Conservation (phyloP, 2,797 vertebrate genomes). For the Rallus crepitans region DNA sequence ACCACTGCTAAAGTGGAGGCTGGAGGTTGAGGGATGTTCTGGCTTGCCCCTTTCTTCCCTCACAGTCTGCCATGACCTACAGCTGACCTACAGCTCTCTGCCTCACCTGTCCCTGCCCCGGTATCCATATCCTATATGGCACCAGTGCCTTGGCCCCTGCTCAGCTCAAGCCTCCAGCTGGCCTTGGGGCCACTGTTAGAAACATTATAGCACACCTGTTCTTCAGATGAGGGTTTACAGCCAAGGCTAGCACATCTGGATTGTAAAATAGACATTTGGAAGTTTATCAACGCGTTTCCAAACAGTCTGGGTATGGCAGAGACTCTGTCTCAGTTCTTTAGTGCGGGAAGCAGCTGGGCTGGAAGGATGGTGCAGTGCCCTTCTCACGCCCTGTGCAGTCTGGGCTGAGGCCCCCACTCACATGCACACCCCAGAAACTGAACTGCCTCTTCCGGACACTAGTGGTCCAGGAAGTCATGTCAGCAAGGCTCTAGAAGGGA, state of each 20-base stretch:
- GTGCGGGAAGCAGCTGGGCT: conserved; percentile 72
- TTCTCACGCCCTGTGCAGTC: not conserved
- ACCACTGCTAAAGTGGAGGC: not conserved
- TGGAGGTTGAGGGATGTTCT: not conserved
- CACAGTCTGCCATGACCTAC: not conserved
- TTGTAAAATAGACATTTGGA: conserved; percentile 76
- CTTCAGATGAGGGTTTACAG: conserved; percentile 74
- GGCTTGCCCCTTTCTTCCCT: not conserved
- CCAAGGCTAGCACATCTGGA: conserved; percentile 80
- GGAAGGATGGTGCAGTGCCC: conserved; percentile 34
- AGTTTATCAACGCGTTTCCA: conserved; percentile 70
- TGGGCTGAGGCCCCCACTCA: not conserved
- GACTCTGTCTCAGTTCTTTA: conserved; percentile 66
- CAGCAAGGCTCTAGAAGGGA: conserved; percentile 5
- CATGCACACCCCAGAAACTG: not conserved
- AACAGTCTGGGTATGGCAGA: conserved; percentile 70
- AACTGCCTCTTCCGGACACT: conserved; percentile 21
- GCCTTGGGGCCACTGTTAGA: conserved; percentile 71
- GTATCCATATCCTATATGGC: conserved; percentile 55
- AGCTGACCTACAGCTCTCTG: conserved; percentile 17
- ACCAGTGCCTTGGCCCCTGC: conserved; percentile 35
- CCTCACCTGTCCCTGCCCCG: conserved; percentile 30
- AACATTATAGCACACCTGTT: conserved; percentile 81
- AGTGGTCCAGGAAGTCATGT: conserved; percentile 4
- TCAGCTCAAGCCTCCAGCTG: conserved; percentile 59